Evolutionary conservation across 2,113 vertebrate genomes (phyloP).

Genomic region (Probosciger aterrimus): DNA sequence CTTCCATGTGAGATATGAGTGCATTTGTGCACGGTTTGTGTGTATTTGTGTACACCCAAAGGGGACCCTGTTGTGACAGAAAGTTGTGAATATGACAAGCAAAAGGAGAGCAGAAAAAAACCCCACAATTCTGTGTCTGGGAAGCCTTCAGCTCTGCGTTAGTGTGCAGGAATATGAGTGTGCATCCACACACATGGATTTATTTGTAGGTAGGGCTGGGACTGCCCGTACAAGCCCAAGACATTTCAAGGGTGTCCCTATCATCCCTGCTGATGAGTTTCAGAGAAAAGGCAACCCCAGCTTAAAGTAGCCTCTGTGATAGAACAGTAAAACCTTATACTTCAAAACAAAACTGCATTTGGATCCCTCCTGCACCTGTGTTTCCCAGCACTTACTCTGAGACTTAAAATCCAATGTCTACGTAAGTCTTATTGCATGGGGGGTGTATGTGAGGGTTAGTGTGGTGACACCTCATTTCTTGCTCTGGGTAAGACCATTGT

Average conservation of each 20-base stretch:
- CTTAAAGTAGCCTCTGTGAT: background rate
- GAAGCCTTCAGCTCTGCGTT: background rate
- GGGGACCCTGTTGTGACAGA: background rate
- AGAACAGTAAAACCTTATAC: background rate
- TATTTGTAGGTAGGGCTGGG: background rate
- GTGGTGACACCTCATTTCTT: background rate
- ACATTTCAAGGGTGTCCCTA: background rate
- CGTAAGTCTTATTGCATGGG: background rate
- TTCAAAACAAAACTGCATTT: background rate
- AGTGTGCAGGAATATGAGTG: background rate
- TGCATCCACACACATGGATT: background rate
- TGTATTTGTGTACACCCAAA: background rate
- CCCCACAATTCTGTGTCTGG: too few species aligned
- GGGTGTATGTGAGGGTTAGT: fast-evolving
- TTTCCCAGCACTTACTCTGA: background rate
- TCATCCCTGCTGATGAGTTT: background rate
- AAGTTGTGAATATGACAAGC: background rate
- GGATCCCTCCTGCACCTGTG: background rate
- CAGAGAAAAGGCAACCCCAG: background rate
- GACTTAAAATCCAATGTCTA: background rate
- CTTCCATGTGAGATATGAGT: slow-evolving; percentile 56
- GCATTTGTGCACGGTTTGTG: slow-evolving; percentile 31
- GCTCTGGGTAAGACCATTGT: background rate
- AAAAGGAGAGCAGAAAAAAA: background rate
- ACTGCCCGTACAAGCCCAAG: background rate